A percentile compares a stretch with the other conserved stretches of the same genome.
Conservation (phyloP, 2,888 invertebrate genomes). For the Meandrusa payeni region DNA sequence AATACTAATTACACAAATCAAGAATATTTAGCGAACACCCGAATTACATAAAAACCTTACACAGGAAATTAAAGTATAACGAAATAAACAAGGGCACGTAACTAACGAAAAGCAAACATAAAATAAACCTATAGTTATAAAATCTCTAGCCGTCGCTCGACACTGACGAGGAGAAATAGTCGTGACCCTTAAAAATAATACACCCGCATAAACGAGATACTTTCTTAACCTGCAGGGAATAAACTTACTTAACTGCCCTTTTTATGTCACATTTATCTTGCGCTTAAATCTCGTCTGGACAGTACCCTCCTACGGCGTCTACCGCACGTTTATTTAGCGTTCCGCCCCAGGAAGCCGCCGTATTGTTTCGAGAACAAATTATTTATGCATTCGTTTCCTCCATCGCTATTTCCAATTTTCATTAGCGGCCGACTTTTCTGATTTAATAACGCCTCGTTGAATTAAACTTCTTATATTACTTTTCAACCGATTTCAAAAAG, state of each 20-base stretch:
- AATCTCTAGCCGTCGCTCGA: not conserved
- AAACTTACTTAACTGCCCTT: slow-evolving; percentile 29
- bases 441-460: not conserved
- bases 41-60: too few species aligned
- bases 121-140: not conserved
- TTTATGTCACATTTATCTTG: slow-evolving; percentile 30
- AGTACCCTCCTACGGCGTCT: not conserved
- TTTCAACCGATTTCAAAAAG: too few species aligned
- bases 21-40: too few species aligned
- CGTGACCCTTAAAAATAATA: not conserved
- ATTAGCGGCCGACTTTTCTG: not conserved
- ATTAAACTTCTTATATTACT: too few species aligned
- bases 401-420: not conserved
- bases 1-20: too few species aligned
- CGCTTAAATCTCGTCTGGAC: slow-evolving; percentile 25
- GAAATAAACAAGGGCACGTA: too few species aligned
- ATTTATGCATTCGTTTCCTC: not conserved
- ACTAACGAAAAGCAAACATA: too few species aligned
- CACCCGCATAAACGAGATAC: slow-evolving; percentile 25
- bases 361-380: slow-evolving; percentile 4
- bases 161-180: too few species aligned
- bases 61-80: too few species aligned
- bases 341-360: not conserved
- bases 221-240: slow-evolving; percentile 30
- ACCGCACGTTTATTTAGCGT: not conserved